These are phyloP conservation scores for Smutsia gigantea DNA, from an alignment of 2,797 vertebrate genomes.

Conservation along the genomic window DNA sequence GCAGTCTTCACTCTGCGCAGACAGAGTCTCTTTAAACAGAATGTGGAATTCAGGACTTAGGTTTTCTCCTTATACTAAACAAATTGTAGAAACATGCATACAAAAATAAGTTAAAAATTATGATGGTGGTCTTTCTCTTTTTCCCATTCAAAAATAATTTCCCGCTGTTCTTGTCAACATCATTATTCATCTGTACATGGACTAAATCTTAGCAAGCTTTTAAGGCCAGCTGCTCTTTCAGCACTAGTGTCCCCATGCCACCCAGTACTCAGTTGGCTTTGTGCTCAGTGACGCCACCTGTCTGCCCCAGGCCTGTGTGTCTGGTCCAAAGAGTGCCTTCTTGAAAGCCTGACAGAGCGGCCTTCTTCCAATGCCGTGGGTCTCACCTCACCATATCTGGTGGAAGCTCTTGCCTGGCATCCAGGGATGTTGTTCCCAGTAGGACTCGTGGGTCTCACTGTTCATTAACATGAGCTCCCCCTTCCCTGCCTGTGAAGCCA, in stretches of 20 bases:
- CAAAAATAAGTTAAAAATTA: not conserved
- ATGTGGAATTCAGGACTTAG: not conserved
- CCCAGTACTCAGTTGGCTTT: not conserved
- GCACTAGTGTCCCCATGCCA: not conserved
- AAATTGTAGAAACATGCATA: not conserved
- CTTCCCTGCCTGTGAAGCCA: not conserved
- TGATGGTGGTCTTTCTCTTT: not conserved
- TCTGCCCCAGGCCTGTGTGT: not conserved
- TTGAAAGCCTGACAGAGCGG: not conserved
- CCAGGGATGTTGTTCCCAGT: not conserved
- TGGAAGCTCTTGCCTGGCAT: not conserved
- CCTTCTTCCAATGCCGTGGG: not conserved
- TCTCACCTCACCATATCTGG: not conserved
- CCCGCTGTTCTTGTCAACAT: not conserved
- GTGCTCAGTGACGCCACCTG: not conserved
- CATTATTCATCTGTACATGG: not conserved
- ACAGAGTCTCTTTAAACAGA: not conserved
- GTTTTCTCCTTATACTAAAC: not conserved
- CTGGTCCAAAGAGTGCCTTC: not conserved
- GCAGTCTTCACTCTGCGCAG: not conserved
- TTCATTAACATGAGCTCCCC: not conserved
- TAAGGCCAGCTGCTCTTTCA: not conserved
- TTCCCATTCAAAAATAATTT: not conserved
- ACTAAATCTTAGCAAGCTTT: not conserved
- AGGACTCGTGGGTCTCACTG: not conserved